Evolutionary conservation across 2,797 vertebrate genomes (phyloP).

Genomic region (Helarctos malayanus): DNA sequence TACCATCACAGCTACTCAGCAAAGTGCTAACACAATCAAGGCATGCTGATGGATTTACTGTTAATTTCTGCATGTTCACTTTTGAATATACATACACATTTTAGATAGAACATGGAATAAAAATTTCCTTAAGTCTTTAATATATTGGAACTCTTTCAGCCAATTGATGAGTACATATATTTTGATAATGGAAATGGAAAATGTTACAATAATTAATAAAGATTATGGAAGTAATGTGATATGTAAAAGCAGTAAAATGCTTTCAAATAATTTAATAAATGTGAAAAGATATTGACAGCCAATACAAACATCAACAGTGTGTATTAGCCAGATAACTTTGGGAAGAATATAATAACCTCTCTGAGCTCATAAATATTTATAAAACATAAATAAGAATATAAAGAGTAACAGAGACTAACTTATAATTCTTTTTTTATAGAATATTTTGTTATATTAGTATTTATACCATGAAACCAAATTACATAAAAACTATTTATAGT

Average conservation of each 20-base stretch:
- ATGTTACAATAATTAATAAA: slow-evolving; percentile 49
- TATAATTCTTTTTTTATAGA: background rate
- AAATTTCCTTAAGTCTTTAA: slow-evolving; percentile 12
- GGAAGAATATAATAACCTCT: slow-evolving; percentile 1
- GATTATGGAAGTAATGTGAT: background rate
- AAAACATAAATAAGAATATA: slow-evolving; percentile 51
- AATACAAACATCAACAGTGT: background rate
- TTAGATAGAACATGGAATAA: background rate
- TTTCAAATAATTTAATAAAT: slow-evolving; percentile 51
- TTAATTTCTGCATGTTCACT: background rate
- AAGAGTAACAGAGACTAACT: slow-evolving; percentile 38
- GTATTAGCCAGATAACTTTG: background rate
- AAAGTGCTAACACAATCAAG: background rate
- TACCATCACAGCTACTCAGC: background rate
- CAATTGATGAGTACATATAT: slow-evolving; percentile 4
- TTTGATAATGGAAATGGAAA: slow-evolving; percentile 31
- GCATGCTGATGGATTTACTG: background rate
- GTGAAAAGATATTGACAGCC: background rate
- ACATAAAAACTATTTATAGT: background rate
- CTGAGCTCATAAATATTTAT: slow-evolving; percentile 7
- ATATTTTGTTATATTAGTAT: slow-evolving; percentile 15
- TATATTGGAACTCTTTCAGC: background rate
- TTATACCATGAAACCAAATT: slow-evolving; percentile 25
- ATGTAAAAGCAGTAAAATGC: background rate
- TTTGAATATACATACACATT: background rate